These are phyloP conservation scores for Epistrophella euchroma DNA, from an alignment of 2,888 invertebrate genomes.

Conservation along the genomic window DNA sequence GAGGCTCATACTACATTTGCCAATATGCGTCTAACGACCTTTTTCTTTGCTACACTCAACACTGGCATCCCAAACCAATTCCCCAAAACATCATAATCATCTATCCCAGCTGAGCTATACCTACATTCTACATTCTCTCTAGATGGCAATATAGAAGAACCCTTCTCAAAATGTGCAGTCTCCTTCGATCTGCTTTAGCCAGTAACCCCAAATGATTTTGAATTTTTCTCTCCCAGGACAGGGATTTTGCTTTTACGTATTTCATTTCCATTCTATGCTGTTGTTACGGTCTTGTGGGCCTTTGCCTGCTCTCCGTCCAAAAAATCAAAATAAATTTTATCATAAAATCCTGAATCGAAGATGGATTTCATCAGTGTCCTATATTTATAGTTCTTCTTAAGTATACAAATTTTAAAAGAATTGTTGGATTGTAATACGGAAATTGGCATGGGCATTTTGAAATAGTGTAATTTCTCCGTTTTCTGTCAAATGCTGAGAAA, in stretches of 20 bases:
- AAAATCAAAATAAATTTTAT: conserved; percentile 19
- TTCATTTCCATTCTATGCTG: conserved; percentile 24
- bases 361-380: neutral
- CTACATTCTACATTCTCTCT: neutral
- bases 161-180: conserved; percentile 37
- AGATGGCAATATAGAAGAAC: conserved; percentile 21
- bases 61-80: conserved; percentile 38
- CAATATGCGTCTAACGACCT: conserved; percentile 63
- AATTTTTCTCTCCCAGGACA: conserved; percentile 1
- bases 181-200: conserved; percentile 33
- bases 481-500: too few relatives aligned
- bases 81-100: conserved; percentile 70
- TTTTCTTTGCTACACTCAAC: conserved; percentile 29
- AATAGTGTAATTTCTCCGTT: too few relatives aligned
- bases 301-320: conserved; percentile 25
- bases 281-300: conserved; percentile 23
- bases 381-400: too few relatives aligned
- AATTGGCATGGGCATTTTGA: too few relatives aligned
- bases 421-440: too few relatives aligned
- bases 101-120: conserved; percentile 30
- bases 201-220: conserved; percentile 12
- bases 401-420: too few relatives aligned
- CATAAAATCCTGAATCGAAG: neutral
- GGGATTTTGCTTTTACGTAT: conserved; percentile 26
- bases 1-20: conserved; percentile 19